Evolutionary conservation across 2,888 invertebrate genomes (phyloP).

Genomic region (Neoaliturus tenellus): DNA sequence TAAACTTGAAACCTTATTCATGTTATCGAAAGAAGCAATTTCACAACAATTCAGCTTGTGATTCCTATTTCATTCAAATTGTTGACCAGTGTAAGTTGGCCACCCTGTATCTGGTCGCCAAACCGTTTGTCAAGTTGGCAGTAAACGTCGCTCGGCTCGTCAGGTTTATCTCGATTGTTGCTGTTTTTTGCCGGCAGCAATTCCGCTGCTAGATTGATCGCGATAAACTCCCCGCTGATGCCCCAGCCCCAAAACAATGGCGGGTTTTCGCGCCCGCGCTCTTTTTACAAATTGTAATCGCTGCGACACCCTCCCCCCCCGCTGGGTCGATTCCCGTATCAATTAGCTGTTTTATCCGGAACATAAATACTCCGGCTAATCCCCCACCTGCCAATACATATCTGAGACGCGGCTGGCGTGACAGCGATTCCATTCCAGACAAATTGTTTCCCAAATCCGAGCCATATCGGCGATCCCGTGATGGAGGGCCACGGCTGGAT

Average conservation of each 20-base stretch:
- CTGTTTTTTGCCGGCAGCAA: background rate
- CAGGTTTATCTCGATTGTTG: background rate
- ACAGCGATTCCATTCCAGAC: conserved; percentile 18
- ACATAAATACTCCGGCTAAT: conserved; percentile 18
- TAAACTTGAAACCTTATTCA: no score
- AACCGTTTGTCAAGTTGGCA: no score
- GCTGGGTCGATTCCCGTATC: conserved; percentile 43
- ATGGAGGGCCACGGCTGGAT: no score
- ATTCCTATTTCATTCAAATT: no score
- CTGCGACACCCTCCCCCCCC: conserved; percentile 16
- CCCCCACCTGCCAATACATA: conserved; percentile 35
- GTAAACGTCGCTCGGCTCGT: background rate
- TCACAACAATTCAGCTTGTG: no score
- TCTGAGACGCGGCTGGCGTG: conserved; percentile 2
- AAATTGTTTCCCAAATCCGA: conserved; percentile 44
- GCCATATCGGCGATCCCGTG: background rate
- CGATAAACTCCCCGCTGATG: conserved; percentile 59
- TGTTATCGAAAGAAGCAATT: no score
- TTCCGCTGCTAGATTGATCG: conserved; percentile 51
- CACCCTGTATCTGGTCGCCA: no score
- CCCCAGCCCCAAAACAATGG: conserved; percentile 58
- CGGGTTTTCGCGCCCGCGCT: conserved; percentile 58
- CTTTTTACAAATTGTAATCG: conserved; percentile 59
- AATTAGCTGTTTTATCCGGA: conserved; percentile 55
- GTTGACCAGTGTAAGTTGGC: no score